Percentiles rank a stretch among this genome's conserved stretches.
Evolutionary conservation across 2,888 invertebrate genomes (phyloP).

Genomic region (Drosophila seclusa): DNA sequence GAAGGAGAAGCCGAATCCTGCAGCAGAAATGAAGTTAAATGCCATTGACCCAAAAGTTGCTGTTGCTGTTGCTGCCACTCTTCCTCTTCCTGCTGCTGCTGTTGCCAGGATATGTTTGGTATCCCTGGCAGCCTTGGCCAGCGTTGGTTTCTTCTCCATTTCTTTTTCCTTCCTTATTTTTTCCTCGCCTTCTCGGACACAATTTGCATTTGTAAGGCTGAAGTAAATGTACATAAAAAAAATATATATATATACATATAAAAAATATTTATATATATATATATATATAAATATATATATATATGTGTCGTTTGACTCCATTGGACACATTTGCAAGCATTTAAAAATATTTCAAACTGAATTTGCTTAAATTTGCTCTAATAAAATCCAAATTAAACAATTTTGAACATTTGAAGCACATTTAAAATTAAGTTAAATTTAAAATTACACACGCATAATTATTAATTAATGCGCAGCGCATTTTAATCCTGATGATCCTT

Average conservation of each 20-base stretch:
- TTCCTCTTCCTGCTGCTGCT: slow-evolving; percentile 4
- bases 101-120: slow-evolving; percentile 12
- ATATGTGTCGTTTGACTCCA: slow-evolving; percentile 22
- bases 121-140: slow-evolving; percentile 25
- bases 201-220: slow-evolving; percentile 47
- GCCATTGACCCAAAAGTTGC: slow-evolving; percentile 49
- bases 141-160: background rate
- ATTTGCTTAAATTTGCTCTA: slow-evolving; percentile 9
- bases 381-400: slow-evolving; percentile 14
- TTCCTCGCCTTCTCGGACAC: slow-evolving; percentile 1
- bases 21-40: slow-evolving; percentile 48
- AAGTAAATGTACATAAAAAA: background rate
- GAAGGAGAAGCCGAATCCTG: slow-evolving; percentile 8
- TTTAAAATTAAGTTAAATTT: background rate
- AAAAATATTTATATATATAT: background rate
- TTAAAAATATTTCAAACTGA: slow-evolving; percentile 1
- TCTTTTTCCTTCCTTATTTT: slow-evolving; percentile 1
- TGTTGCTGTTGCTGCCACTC: slow-evolving; percentile 7
- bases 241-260: background rate
- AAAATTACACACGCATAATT: slow-evolving; percentile 1
- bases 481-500: background rate
- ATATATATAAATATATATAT: background rate
- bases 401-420: slow-evolving; percentile 16
- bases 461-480: slow-evolving; percentile 43
- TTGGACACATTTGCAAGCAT: slow-evolving; percentile 22